phyloP scores from a whole-genome alignment of 1,140 invertebrate genomes.

The Pseudomyrmex pallidus region DNA sequence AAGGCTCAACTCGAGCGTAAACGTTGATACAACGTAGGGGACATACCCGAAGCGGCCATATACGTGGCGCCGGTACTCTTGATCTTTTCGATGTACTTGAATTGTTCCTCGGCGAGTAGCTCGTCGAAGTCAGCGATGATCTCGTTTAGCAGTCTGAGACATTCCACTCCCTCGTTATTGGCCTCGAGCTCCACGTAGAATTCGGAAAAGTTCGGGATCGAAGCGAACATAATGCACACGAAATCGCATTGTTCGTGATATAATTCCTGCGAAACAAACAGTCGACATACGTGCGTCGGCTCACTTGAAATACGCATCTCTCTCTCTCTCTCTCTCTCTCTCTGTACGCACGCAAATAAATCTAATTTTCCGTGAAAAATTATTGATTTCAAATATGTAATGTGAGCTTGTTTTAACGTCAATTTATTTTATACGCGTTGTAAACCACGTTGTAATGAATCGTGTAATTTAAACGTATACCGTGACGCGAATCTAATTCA shows the following conservation, averaged over 20 bases:
- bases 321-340: too few species aligned
- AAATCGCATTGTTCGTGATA: constrained; percentile 98
- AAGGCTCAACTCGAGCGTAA: background rate
- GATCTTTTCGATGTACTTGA: constrained; percentile 98
- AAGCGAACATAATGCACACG: constrained; percentile 98
- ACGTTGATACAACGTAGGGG: background rate
- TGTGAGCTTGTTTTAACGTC: background rate
- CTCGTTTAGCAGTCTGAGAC: constrained; percentile 96
- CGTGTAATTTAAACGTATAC: background rate
- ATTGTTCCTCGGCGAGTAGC: constrained; percentile 93
- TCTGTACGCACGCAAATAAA: background rate
- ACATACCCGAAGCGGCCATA: constrained; percentile 96
- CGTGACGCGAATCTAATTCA: background rate
- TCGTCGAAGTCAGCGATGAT: constrained; percentile 99
- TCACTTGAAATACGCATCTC: background rate
- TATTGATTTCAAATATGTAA: background rate
- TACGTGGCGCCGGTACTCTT: constrained; percentile 98
- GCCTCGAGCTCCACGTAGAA: constrained; percentile 98
- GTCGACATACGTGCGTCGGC: background rate
- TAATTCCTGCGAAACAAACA: constrained; percentile 89
- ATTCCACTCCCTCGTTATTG: constrained; percentile 98
- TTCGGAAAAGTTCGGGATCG: constrained; percentile 98
- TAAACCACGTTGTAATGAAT: too few species aligned
- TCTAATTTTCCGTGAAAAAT: background rate
- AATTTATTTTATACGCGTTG: background rate